phyloP scores from a whole-genome alignment of 2,113 vertebrate genomes.

The Cathartes aura region DNA sequence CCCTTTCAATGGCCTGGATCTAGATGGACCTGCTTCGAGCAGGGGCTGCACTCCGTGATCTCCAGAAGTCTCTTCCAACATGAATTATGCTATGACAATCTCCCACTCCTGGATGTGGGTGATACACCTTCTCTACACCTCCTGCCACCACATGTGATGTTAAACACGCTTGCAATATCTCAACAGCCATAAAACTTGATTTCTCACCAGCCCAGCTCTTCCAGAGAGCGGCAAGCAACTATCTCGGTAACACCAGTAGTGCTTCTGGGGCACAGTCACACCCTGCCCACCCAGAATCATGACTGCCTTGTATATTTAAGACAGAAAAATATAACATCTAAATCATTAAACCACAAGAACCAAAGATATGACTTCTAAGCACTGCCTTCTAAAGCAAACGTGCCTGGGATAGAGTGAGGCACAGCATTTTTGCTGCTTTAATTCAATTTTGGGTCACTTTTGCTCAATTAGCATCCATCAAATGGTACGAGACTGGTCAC shows the following conservation, averaged over 20 bases:
- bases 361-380: neutral
- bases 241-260: neutral
- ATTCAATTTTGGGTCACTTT: neutral
- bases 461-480: neutral
- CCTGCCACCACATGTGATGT: neutral
- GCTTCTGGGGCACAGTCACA: neutral
- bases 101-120: neutral
- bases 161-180: neutral
- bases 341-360: neutral
- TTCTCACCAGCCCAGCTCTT: neutral
- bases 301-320: neutral
- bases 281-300: neutral
- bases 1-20: neutral
- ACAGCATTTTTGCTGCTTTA: neutral
- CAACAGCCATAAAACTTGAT: neutral
- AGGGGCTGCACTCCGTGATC: neutral
- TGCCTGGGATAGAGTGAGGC: neutral
- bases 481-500: accelerated
- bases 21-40: neutral
- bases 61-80: neutral
- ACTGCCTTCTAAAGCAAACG: neutral
- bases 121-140: neutral
- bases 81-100: neutral
- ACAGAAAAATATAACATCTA: neutral
- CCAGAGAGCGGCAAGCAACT: neutral